Evolutionary conservation across 2,797 vertebrate genomes (phyloP).

Genomic region (Pipistrellus nathusii): DNA sequence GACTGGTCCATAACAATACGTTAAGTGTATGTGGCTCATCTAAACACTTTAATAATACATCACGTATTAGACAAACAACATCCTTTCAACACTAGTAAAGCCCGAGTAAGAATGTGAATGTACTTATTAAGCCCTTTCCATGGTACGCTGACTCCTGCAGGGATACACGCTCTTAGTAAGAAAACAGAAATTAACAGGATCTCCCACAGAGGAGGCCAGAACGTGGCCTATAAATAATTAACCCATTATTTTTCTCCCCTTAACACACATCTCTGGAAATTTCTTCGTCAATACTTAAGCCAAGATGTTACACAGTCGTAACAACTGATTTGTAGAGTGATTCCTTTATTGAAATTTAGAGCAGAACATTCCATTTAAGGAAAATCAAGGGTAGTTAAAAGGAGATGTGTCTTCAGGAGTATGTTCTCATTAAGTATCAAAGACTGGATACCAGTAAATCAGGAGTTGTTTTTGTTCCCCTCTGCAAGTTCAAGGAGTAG

Average conservation of each 20-base stretch:
- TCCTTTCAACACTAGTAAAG: not conserved
- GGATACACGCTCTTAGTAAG: constrained; percentile 17
- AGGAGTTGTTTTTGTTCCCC: not conserved
- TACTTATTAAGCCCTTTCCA: constrained; percentile 26
- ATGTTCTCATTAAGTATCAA: constrained; percentile 5
- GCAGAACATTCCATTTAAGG: not conserved
- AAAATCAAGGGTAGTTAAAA: not conserved
- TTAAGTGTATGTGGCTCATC: not conserved
- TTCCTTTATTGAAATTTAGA: constrained; percentile 62
- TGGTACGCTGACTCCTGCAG: not conserved
- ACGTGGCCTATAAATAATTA: constrained; percentile 65
- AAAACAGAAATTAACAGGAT: constrained; percentile 46
- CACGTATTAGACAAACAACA: constrained; percentile 50
- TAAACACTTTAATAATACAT: constrained; percentile 61
- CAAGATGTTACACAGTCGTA: constrained; percentile 34
- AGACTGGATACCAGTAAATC: not conserved
- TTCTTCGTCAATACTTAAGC: constrained; percentile 10
- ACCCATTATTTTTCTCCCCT: not conserved
- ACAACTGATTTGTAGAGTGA: not conserved
- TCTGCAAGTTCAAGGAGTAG: not conserved
- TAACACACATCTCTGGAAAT: constrained; percentile 8
- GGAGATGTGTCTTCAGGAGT: not conserved
- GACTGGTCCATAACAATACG: not conserved
- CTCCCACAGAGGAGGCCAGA: constrained; percentile 41
- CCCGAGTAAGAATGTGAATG: not conserved